These are phyloP conservation scores for Leucozona laternaria DNA, from an alignment of 2,888 invertebrate genomes.

Conservation along the genomic window DNA sequence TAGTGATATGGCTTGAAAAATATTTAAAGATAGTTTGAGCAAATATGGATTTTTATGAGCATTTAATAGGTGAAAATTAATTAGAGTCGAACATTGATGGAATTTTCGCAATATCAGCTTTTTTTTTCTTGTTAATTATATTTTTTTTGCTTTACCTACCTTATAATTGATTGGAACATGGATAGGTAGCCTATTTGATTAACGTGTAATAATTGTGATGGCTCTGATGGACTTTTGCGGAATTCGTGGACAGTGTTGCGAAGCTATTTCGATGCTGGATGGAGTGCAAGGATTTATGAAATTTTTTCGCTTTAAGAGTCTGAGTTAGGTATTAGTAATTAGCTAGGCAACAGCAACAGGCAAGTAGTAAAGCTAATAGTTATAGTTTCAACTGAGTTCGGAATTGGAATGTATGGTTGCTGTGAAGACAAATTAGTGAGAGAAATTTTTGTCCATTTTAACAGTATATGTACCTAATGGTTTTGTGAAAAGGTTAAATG, in stretches of 20 bases:
- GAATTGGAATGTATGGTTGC: conserved; percentile 22
- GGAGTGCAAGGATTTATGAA: conserved; percentile 24
- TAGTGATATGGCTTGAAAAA: neutral
- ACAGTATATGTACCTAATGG: too few relatives aligned
- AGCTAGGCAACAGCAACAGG: conserved; percentile 36
- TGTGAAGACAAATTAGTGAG: neutral
- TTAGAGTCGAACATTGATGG: conserved; percentile 70
- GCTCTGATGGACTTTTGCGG: conserved; percentile 13
- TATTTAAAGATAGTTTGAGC: conserved; percentile 41
- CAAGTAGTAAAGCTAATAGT: conserved; percentile 29
- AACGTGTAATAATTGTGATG: neutral
- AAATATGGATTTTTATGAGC: conserved; percentile 75
- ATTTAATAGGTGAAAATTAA: conserved; percentile 74
- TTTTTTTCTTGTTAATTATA: neutral
- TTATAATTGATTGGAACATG: conserved; percentile 19
- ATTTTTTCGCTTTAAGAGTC: conserved; percentile 38
- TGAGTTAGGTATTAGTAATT: conserved; percentile 46
- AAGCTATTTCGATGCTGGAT: conserved; percentile 21
- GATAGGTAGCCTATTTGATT: neutral
- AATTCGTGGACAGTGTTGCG: conserved; percentile 23
- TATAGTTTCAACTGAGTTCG: conserved; percentile 18
- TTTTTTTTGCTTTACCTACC: neutral
- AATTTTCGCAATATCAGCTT: conserved; percentile 61
- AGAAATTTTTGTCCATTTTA: conserved; percentile 24
- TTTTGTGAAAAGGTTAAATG: neutral